phyloP scores from a whole-genome alignment of 64 coral and sea anemone genomes.

The Montipora sp. region DNA sequence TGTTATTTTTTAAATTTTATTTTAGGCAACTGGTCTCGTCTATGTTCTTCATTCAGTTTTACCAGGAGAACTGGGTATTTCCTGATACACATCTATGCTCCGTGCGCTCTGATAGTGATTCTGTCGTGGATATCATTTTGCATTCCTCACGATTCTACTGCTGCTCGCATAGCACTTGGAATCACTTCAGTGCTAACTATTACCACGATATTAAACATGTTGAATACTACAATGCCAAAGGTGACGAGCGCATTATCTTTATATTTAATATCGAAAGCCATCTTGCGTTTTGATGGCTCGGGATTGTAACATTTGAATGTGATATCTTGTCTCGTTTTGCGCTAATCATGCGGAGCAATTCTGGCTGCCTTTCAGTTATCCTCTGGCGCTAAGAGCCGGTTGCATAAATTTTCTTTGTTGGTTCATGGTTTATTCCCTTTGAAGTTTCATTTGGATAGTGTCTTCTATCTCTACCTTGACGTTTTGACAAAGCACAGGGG shows the following conservation, averaged over 20 bases:
- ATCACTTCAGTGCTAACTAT: slow-evolving; percentile 91
- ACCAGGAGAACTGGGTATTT: slow-evolving; percentile 91
- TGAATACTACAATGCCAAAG: slow-evolving; percentile 94
- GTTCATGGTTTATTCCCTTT: too few species aligned
- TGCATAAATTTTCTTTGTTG: too few species aligned
- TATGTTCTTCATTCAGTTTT: slow-evolving; percentile 67
- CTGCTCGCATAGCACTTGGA: slow-evolving; percentile 88
- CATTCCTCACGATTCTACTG: slow-evolving; percentile 93
- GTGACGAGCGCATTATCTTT: neutral
- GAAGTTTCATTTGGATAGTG: too few species aligned
- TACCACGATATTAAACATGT: slow-evolving; percentile 88
- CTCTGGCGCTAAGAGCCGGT: too few species aligned
- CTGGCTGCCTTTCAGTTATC: too few species aligned
- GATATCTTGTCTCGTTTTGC: too few species aligned
- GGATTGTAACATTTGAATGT: too few species aligned
- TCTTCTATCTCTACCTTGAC: too few species aligned
- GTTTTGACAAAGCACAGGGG: too few species aligned
- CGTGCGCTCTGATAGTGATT: slow-evolving; percentile 94
- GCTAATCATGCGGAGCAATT: too few species aligned
- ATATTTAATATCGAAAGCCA: too few species aligned
- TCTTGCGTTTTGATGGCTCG: too few species aligned
- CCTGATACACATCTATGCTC: slow-evolving; percentile 94
- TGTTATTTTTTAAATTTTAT: neutral
- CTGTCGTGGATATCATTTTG: slow-evolving; percentile 99
- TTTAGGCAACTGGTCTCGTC: slow-evolving; percentile 92